Conservation (phyloP, 2,888 invertebrate genomes). For the Leistus spinibarbis region DNA sequence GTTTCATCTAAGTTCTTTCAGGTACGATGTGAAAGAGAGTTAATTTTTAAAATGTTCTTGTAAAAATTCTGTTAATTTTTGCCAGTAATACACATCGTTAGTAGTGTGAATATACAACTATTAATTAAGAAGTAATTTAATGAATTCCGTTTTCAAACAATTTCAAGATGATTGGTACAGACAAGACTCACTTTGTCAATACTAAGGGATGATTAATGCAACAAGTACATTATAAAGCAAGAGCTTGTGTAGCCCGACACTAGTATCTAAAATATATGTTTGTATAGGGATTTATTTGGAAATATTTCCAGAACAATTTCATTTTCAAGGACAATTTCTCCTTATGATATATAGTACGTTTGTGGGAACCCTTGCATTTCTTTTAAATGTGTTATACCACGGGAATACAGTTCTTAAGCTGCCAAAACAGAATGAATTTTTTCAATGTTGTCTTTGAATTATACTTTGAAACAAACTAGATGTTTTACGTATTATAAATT, state of each 20-base stretch:
- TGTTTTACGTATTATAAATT: too few species aligned
- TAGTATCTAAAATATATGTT: not conserved
- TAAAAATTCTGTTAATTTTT: not conserved
- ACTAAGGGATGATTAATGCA: not conserved
- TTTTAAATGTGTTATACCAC: too few species aligned
- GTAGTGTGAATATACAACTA: not conserved
- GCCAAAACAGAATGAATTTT: not conserved
- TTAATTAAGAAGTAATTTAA: too few species aligned
- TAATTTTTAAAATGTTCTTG: not conserved
- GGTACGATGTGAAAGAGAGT: too few species aligned
- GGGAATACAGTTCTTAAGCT: not conserved
- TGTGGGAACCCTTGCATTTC: too few species aligned
- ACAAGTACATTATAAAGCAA: not conserved
- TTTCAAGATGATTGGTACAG: too few species aligned
- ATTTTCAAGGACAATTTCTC: not conserved
- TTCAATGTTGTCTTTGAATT: not conserved
- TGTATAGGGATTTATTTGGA: not conserved
- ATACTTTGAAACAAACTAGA: not conserved
- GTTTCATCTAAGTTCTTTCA: too few species aligned
- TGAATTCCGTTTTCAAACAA: too few species aligned
- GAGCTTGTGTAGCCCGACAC: not conserved
- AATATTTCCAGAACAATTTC: not conserved
- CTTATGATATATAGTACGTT: not conserved
- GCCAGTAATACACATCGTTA: not conserved
- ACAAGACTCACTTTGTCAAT: not conserved